These are phyloP conservation scores for Diarsia brunnea DNA, from an alignment of 2,888 invertebrate genomes.

Conservation along the genomic window DNA sequence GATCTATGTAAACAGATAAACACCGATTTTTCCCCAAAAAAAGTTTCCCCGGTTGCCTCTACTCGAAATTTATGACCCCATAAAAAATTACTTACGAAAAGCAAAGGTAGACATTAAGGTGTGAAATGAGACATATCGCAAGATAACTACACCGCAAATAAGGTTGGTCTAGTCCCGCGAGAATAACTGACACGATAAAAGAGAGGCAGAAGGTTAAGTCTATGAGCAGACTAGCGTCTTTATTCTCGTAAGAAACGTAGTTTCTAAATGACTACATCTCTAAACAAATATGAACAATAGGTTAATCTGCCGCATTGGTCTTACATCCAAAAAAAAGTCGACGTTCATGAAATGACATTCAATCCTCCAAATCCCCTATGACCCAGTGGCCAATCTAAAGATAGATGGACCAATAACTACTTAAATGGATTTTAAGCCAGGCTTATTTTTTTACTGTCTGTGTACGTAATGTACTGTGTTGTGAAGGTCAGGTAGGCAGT, in stretches of 20 bases:
- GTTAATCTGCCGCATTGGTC: neutral
- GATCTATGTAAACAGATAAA: constrained; percentile 59
- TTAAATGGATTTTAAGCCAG: neutral
- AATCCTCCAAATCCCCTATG: too few species aligned
- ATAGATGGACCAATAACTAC: neutral
- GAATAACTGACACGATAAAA: constrained; percentile 4
- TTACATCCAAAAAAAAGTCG: neutral
- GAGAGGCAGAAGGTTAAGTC: constrained; percentile 32
- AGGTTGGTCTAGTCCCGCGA: constrained; percentile 52
- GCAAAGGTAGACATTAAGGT: constrained; percentile 59
- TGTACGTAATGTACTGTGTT: too few species aligned
- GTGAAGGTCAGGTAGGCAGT: too few species aligned
- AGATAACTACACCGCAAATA: constrained; percentile 64
- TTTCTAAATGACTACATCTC: neutral
- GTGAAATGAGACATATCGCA: constrained; percentile 62
- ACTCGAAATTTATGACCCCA: constrained; percentile 54
- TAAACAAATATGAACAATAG: neutral
- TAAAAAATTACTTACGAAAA: constrained; percentile 64
- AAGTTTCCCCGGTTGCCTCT: constrained; percentile 47
- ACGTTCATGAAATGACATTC: too few species aligned
- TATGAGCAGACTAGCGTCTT: neutral
- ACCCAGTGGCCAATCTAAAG: neutral
- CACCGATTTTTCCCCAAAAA: constrained; percentile 55
- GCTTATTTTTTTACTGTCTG: neutral
- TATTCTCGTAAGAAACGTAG: too few species aligned